A percentile compares a stretch with the other conserved stretches of the same genome.
Evolutionary conservation across 2,113 vertebrate species (phyloP).

Genomic region (Natator depressus): DNA sequence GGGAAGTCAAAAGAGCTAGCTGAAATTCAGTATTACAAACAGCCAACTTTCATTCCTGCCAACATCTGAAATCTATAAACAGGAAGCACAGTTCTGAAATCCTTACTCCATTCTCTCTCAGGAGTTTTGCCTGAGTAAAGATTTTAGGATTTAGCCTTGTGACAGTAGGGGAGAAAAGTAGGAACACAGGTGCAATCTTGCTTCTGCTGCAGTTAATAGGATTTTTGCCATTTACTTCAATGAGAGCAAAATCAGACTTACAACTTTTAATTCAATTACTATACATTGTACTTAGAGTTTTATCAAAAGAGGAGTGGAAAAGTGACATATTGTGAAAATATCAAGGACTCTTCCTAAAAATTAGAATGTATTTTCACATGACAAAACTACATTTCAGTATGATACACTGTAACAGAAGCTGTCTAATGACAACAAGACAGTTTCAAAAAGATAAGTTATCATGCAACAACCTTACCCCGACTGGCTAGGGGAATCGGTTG

Average conservation of each 20-base stretch:
- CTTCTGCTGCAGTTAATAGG: not conserved
- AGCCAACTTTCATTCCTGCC: conserved; percentile 45
- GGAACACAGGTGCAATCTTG: not conserved
- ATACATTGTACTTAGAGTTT: not conserved
- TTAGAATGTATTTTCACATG: not conserved
- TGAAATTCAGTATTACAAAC: conserved; percentile 46
- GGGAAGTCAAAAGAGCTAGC: conserved; percentile 49
- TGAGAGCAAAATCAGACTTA: not conserved
- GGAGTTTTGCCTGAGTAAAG: conserved; percentile 23
- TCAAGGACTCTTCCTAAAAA: not conserved
- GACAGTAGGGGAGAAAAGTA: not conserved
- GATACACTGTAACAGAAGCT: not conserved
- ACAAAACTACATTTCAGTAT: not conserved
- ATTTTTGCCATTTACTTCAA: not conserved
- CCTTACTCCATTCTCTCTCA: conserved; percentile 15
- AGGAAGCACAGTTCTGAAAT: conserved; percentile 14
- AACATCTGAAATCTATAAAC: conserved; percentile 53
- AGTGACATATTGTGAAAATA: not conserved
- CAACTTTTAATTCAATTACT: not conserved
- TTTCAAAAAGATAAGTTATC: not conserved
- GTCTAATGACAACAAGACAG: not conserved
- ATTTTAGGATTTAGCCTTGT: not conserved
- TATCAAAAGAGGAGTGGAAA: fast-evolving
- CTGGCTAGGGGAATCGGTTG: not conserved
- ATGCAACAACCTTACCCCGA: not conserved